A percentile compares a stretch with the other conserved stretches of the same genome.
Conservation (phyloP, 2,113 vertebrate species). For the Lepus europaeus region DNA sequence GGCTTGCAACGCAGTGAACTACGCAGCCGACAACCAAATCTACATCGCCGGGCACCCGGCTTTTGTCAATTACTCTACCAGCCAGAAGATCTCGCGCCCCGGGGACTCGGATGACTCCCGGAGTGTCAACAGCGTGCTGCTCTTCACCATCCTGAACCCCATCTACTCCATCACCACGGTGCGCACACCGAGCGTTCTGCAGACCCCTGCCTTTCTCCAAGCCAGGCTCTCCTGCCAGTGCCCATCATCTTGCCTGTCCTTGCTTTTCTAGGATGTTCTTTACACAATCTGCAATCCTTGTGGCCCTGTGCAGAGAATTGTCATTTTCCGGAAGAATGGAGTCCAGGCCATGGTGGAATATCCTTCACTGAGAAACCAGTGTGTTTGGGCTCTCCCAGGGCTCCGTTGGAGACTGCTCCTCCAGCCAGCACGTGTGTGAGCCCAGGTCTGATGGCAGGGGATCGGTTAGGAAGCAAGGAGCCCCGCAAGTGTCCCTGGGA, state of each 20-base stretch:
- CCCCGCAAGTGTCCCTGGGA: no score
- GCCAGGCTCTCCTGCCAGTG: not conserved
- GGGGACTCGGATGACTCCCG: slow-evolving; percentile 94
- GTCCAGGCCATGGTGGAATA: slow-evolving; percentile 99
- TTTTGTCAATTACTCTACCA: slow-evolving; percentile 98
- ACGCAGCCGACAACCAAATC: slow-evolving; percentile 96
- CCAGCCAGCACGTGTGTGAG: not conserved
- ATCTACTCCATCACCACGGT: slow-evolving; percentile 96
- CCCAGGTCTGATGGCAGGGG: not conserved
- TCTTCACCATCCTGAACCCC: slow-evolving; percentile 96
- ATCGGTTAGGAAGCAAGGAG: no score
- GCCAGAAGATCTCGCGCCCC: slow-evolving; percentile 97
- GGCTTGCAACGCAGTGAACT: slow-evolving; percentile 95
- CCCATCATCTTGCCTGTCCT: not conserved
- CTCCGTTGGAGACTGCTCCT: not conserved
- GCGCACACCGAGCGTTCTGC: not conserved
- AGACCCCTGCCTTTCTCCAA: not conserved
- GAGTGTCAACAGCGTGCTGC: slow-evolving; percentile 95
- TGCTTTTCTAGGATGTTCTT: slow-evolving; percentile 92
- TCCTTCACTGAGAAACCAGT: slow-evolving; percentile 87
- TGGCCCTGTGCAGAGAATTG: slow-evolving; percentile 97
- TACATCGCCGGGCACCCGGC: slow-evolving; percentile 96
- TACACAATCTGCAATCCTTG: slow-evolving; percentile 98
- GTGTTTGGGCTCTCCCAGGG: not conserved
- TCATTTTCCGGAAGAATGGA: slow-evolving; percentile 97